phyloP scores from a whole-genome alignment of 1,140 invertebrate genomes.

The Mya arenaria region DNA sequence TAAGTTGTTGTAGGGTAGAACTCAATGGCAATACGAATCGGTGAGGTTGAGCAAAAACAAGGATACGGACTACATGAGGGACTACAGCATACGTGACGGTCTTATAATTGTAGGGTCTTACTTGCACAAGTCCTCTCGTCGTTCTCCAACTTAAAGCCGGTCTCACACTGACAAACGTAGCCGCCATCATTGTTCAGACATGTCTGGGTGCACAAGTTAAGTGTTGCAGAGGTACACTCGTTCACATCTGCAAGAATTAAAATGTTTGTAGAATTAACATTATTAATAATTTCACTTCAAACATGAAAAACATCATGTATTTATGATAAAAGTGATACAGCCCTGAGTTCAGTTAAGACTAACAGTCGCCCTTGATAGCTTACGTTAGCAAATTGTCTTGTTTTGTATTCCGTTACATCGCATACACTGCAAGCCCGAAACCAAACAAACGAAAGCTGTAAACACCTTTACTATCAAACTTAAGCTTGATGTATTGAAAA shows the following conservation, averaged over 20 bases:
- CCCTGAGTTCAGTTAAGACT: neutral
- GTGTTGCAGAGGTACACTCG: constrained; percentile 1
- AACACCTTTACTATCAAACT: too few relatives aligned
- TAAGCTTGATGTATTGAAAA: too few relatives aligned
- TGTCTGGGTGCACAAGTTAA: constrained; percentile 25
- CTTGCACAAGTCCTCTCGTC: constrained; percentile 37
- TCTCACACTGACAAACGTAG: constrained; percentile 41
- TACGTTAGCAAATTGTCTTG: neutral
- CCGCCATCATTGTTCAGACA: constrained; percentile 37
- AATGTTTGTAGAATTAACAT: neutral
- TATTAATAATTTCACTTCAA: neutral
- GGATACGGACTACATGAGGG: neutral
- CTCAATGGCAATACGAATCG: neutral
- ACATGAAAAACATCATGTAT: neutral
- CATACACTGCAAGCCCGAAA: neutral
- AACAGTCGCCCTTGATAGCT: neutral
- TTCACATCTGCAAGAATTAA: constrained; percentile 37
- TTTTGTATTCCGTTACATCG: neutral
- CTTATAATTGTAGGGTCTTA: neutral
- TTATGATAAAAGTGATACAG: neutral
- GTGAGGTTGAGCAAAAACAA: neutral
- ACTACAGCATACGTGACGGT: neutral
- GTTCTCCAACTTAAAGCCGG: constrained; percentile 18
- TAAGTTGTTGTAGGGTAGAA: neutral
- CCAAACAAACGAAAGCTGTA: too few relatives aligned